phyloP scores from a whole-genome alignment of 2,113 vertebrate species.

The Rhinolophus ferrumequinum region DNA sequence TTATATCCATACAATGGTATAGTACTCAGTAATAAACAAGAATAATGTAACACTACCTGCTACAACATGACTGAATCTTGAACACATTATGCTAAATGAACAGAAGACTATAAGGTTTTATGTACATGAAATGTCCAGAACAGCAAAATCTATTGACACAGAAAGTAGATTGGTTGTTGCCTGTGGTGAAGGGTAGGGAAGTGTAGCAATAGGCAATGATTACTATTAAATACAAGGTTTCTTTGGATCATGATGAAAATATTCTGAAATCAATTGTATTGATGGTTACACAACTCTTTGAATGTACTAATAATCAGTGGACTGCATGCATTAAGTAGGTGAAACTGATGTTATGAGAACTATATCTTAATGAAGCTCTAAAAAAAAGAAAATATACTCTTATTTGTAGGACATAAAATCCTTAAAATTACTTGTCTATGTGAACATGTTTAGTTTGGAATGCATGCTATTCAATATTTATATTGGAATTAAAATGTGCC shows the following conservation, averaged over 20 bases:
- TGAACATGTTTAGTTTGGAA: neutral
- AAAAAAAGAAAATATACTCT: neutral
- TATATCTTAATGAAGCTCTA: neutral
- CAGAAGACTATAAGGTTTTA: neutral
- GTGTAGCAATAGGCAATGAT: neutral
- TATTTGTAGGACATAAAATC: neutral
- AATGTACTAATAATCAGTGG: neutral
- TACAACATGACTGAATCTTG: neutral
- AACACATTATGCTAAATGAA: neutral
- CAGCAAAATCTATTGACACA: neutral
- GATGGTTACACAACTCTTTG: neutral
- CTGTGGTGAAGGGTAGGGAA: neutral
- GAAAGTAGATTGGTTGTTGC: neutral
- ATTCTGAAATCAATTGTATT: neutral
- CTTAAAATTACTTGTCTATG: neutral
- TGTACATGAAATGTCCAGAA: neutral
- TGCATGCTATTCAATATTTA: neutral
- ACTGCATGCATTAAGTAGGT: neutral
- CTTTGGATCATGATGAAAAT: neutral
- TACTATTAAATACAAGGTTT: neutral
- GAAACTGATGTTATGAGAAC: neutral
- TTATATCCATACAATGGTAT: too few species aligned
- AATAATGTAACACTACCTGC: neutral
- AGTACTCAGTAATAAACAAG: neutral
- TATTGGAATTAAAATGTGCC: neutral